These are phyloP conservation scores for Dicyrtomina minuta DNA, from an alignment of 2,888 invertebrate species.

Conservation along the genomic window DNA sequence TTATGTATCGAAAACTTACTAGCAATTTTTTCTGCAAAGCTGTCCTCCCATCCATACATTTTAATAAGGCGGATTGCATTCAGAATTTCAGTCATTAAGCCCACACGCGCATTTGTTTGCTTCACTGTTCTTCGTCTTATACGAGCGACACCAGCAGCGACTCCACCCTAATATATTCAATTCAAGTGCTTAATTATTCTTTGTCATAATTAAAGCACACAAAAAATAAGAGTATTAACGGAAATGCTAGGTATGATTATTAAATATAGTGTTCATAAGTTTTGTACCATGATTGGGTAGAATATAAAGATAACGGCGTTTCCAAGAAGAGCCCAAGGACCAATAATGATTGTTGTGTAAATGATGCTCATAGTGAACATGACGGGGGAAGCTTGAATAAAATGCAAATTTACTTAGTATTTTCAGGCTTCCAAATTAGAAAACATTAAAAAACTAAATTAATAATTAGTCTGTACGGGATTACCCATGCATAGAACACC, in stretches of 20 bases:
- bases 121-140: conserved; percentile 55
- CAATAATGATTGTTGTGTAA: conserved; percentile 57
- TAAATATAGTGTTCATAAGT: no score
- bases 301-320: conserved; percentile 57
- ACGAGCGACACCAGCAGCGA: conserved; percentile 55
- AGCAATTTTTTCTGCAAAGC: conserved; percentile 58
- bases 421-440: conserved; percentile 30
- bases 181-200: background rate
- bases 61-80: conserved; percentile 61
- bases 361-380: conserved; percentile 57
- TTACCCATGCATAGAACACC: conserved; percentile 55
- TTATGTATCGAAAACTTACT: conserved; percentile 49
- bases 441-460: background rate
- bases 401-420: no score
- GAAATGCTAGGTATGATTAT: no score
- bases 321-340: conserved; percentile 58
- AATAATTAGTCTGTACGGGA: no score
- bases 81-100: conserved; percentile 61
- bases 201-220: background rate
- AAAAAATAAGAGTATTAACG: background rate
- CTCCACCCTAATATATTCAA: conserved; percentile 53
- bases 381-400: conserved; percentile 55
- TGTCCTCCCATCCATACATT: conserved; percentile 63
- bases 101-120: conserved; percentile 56
- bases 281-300: conserved; percentile 59